A percentile compares a stretch with the other conserved stretches of the same genome.
These are phyloP conservation scores for Nemotelus nigrinus DNA, from an alignment of 2,888 invertebrate species.

Conservation along the genomic window DNA sequence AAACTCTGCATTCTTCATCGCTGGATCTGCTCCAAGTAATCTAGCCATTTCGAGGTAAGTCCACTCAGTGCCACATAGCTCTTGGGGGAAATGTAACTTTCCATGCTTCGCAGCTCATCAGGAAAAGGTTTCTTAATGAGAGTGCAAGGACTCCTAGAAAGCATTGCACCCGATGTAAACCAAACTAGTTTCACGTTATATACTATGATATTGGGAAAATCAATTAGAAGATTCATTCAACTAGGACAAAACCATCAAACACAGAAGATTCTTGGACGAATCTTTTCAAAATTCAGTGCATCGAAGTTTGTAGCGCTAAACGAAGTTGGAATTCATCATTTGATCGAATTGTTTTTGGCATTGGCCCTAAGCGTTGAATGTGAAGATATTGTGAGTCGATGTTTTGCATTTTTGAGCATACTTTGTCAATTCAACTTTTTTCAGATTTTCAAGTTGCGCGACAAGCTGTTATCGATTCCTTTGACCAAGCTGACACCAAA, in stretches of 20 bases:
- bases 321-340: slow-evolving; percentile 69
- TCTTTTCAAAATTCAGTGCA: slow-evolving; percentile 70
- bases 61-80: background rate
- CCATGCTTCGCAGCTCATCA: slow-evolving; percentile 46
- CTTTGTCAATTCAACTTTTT: slow-evolving; percentile 40
- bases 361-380: slow-evolving; percentile 59
- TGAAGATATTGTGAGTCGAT: slow-evolving; percentile 53
- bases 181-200: slow-evolving; percentile 67
- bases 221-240: slow-evolving; percentile 54
- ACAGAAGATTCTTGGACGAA: slow-evolving; percentile 68
- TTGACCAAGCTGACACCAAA: slow-evolving; percentile 60
- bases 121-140: slow-evolving; percentile 62
- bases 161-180: slow-evolving; percentile 58
- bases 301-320: slow-evolving; percentile 68
- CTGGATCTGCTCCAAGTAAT: slow-evolving; percentile 66
- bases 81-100: slow-evolving; percentile 2
- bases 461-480: slow-evolving; percentile 60
- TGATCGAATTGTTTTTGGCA: slow-evolving; percentile 64
- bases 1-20: slow-evolving; percentile 67
- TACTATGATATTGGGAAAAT: slow-evolving; percentile 65
- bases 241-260: slow-evolving; percentile 55
- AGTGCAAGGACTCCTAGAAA: slow-evolving; percentile 61
- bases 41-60: slow-evolving; percentile 61
- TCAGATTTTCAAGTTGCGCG: slow-evolving; percentile 60
- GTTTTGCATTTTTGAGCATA: background rate